Evolutionary conservation across 2,888 invertebrate genomes (phyloP), one percentile per base, ranked within the genome.

Genomic region (Melipona bicolor): DNA sequence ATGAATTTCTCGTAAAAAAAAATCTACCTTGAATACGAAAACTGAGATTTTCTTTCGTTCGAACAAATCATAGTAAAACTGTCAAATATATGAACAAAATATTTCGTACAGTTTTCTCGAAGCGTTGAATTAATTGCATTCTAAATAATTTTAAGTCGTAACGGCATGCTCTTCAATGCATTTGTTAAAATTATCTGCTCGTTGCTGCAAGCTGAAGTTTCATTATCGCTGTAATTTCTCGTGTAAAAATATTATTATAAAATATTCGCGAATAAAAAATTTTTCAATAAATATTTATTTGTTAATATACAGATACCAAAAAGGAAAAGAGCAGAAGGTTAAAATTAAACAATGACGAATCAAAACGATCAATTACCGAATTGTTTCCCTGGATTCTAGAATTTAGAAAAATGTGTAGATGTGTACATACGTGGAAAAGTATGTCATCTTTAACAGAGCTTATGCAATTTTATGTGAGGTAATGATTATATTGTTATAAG

Each of bases 401-500:
- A 80, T 94, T 94, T 83, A 91, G 89, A 75, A 89, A 90, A 79
- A 91, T 92, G 91, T 93, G 92, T 81, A 90, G 90, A 65, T 85
- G 87, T 68, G 86, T 91, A 71, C 86, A 93, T 49, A 85, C 87
- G 17, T 87, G 91, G 77, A 91, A 88, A 73, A 92, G 84, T 86
- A 92, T 92, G 86, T 84, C 91, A 84, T 91, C 92, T 43, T 89
- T 94, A 84, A 92, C 91, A 81, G 89, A 89, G 79, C 92, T 94
- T 69, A 92, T 94, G 92, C 90, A 90, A 81, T 92, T 91, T 87
- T 94, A 93, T 85, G 86, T 91, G 76, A 92, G 93, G 94, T 94
- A 94, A 86, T 74, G 3, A 59, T 68, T 65, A 70, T 56, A 36
- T 59, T 61, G 62, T 80, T 15, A 71, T 81, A 52, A 62, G 54